phyloP scores from a whole-genome alignment of 2,113 vertebrate species.

The Triplophysa tibetana region DNA sequence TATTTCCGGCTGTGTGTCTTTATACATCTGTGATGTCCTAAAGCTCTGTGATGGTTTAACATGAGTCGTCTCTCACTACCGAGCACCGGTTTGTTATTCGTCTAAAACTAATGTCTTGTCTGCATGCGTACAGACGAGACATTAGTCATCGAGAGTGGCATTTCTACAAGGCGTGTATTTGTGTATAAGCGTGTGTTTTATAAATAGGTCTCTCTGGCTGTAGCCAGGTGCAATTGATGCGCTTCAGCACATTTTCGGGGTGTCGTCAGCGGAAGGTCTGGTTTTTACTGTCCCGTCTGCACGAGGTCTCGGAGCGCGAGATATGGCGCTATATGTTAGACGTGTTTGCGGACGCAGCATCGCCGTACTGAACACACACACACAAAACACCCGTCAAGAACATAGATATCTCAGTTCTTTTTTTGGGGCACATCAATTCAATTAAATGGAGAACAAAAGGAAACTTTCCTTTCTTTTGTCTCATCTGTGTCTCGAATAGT shows the following conservation, averaged over 20 bases:
- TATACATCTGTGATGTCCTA: neutral
- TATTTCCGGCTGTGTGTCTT: neutral
- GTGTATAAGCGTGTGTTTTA: conserved; percentile 68
- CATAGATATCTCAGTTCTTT: neutral
- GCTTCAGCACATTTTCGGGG: conserved; percentile 72
- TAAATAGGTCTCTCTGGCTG: conserved; percentile 76
- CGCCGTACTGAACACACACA: conserved; percentile 46
- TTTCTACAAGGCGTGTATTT: conserved; percentile 41
- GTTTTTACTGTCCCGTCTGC: conserved; percentile 75
- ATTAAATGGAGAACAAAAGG: too few species aligned
- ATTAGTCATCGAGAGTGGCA: conserved; percentile 66
- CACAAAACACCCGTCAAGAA: conserved; percentile 37
- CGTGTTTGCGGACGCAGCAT: conserved; percentile 58
- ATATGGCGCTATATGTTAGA: conserved; percentile 76
- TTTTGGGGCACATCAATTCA: too few species aligned
- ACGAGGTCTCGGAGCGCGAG: conserved; percentile 69
- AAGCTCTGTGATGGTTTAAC: conserved; percentile 2
- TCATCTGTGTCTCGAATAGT: too few species aligned
- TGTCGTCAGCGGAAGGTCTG: conserved; percentile 72
- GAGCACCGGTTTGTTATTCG: conserved; percentile 51
- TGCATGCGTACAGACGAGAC: conserved; percentile 63
- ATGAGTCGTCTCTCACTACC: neutral
- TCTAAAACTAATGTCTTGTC: conserved; percentile 73
- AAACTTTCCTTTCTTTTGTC: too few species aligned
- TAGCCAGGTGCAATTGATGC: conserved; percentile 77